Conservation (phyloP, 2,113 vertebrate genomes). For the Micromys minutus region DNA sequence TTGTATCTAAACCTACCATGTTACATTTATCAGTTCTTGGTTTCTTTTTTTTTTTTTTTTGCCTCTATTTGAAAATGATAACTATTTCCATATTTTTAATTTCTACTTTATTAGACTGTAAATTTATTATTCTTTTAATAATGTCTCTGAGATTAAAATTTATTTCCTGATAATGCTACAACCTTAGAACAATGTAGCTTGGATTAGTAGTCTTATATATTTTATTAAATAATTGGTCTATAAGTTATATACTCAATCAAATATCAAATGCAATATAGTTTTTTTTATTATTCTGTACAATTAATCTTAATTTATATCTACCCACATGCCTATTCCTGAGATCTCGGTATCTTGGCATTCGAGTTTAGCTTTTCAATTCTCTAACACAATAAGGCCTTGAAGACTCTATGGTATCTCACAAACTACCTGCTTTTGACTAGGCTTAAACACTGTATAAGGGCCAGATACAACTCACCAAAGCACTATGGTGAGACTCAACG, state of each 20-base stretch:
- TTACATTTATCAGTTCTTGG: not conserved
- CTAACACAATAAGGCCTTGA: not conserved
- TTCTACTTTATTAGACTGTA: not conserved
- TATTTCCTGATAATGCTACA: not conserved
- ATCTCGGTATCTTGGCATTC: not conserved
- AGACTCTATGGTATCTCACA: not conserved
- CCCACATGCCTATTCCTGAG: not conserved
- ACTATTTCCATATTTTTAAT: not conserved
- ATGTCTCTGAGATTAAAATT: not conserved
- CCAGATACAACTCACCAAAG: not conserved
- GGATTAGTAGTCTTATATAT: not conserved
- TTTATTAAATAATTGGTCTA: not conserved
- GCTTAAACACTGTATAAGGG: not conserved
- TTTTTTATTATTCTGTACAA: not conserved
- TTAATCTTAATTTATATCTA: not conserved
- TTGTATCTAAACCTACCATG: not conserved
- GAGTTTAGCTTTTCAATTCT: not conserved
- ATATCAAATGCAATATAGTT: not conserved
- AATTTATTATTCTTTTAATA: slow-evolving; percentile 37
- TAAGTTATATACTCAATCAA: not conserved
- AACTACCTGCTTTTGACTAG: not conserved
- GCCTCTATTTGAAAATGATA: slow-evolving; percentile 2
- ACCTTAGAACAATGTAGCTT: not conserved
- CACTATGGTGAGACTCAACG: not conserved
- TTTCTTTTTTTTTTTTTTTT: not conserved